phyloP scores from a whole-genome alignment of 2,888 invertebrate species.

The Saturnia pavonia region DNA sequence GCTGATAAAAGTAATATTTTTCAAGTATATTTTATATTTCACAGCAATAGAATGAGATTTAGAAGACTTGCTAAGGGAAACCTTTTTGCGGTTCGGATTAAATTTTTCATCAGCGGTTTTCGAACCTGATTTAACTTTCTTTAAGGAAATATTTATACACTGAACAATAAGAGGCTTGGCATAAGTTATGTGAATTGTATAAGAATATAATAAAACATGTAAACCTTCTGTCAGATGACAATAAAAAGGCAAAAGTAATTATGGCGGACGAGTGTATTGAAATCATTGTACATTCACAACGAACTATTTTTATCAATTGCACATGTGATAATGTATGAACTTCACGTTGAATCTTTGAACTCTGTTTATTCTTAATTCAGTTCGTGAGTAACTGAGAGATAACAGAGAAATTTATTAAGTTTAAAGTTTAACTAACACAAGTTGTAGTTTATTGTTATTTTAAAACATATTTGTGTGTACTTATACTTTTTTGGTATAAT shows the following conservation, averaged over 20 bases:
- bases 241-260: too few species aligned
- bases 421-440: too few species aligned
- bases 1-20: neutral
- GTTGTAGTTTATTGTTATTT: too few species aligned
- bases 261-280: too few species aligned
- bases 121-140: constrained; percentile 29
- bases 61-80: constrained; percentile 41
- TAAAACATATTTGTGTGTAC: too few species aligned
- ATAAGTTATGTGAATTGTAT: neutral
- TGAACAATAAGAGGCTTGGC: constrained; percentile 1
- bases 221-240: too few species aligned
- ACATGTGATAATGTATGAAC: neutral
- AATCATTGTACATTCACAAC: too few species aligned
- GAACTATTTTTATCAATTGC: neutral
- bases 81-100: constrained; percentile 51
- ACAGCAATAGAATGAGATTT: constrained; percentile 28
- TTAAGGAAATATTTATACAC: constrained; percentile 13
- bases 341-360: neutral
- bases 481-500: too few species aligned
- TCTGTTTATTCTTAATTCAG: neutral
- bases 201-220: too few species aligned
- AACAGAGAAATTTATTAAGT: too few species aligned
- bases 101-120: constrained; percentile 47
- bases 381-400: too few species aligned
- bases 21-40: constrained; percentile 18